A percentile compares a stretch with the other conserved stretches of the same genome.
Evolutionary conservation across 2,113 vertebrate species (phyloP).

Genomic region (Bubo bubo): DNA sequence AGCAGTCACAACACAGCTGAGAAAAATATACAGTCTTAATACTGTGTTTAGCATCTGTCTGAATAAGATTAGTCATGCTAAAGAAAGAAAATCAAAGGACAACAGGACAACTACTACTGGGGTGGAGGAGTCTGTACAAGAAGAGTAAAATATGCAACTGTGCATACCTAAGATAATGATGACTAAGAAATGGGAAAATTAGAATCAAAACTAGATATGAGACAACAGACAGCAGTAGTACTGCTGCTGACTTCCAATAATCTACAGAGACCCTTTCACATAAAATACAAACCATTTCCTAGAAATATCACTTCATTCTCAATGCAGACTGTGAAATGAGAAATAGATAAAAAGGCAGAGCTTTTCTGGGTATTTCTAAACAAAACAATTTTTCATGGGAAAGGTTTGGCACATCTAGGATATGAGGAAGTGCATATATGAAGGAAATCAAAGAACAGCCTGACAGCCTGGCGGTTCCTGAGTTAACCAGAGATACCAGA

Average conservation of each 20-base stretch:
- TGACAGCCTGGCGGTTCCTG: neutral
- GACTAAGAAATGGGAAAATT: neutral
- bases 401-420: neutral
- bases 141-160: neutral
- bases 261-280: neutral
- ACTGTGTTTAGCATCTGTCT: neutral
- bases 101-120: neutral
- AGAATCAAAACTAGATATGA: neutral
- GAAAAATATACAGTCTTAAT: neutral
- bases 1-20: neutral
- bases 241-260: neutral
- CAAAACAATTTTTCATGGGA: fast-evolving
- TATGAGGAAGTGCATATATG: neutral
- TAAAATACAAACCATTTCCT: neutral
- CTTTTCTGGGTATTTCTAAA: neutral
- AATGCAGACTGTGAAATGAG: neutral
- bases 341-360: neutral
- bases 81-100: neutral
- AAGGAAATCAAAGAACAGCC: neutral
- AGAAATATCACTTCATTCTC: neutral
- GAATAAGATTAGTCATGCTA: neutral
- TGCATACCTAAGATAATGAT: neutral
- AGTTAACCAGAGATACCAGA: neutral
- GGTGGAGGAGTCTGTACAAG: neutral
- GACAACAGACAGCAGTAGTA: neutral